Evolutionary conservation across 2,113 vertebrate genomes (phyloP), one percentile per base, ranked within the genome.

Genomic region (Theristicus caerulescens): DNA sequence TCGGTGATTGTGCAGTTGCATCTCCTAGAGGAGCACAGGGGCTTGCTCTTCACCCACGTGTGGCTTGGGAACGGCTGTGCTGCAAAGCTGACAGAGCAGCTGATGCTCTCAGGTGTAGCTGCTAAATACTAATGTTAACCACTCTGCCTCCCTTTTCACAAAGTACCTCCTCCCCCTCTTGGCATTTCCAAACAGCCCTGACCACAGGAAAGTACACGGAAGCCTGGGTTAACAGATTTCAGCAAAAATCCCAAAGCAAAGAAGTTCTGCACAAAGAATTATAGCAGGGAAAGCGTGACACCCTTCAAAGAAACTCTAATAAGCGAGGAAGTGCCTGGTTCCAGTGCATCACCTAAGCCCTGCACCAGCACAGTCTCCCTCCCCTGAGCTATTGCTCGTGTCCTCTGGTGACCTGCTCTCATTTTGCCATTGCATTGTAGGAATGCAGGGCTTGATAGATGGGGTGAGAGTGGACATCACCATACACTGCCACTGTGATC

Each of bases 381-480:
- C 16, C 51, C 51, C n/a, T 11, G 31, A 32, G 70, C 82, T 25
- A 1, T 2, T 16, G 44, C 57, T 27, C 18, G 31, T 11, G 4
- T 55, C 46, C 84, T 64, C 67, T 51, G 49, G 7, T 72, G 76
- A 51, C 71, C 71, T 51, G 47, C 52, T 44, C 86, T 44, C 11
- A 2, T 38, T 29, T 32, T 18, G 15, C 69, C 21, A 0, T 9
- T 13, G 32, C 21, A 0, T 9, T 13, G 32, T 10, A 58, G 74
- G 40, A 57, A 49, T 20, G n/a, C 1, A 16, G 32, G 49, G 26
- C 64, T 87, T 40, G 25, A 27, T 7, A 29, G 58, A 2, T 4
- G 24, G n/a, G 46, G 18, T 67, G 13, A 36, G 52, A 38, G 16
- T 3, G 20, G 9, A 1, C 2, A 0, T 44, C 61, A 25, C 4